These are phyloP conservation scores for Oscheius onirici DNA, from an alignment of 2,888 invertebrate species.

Conservation along the genomic window DNA sequence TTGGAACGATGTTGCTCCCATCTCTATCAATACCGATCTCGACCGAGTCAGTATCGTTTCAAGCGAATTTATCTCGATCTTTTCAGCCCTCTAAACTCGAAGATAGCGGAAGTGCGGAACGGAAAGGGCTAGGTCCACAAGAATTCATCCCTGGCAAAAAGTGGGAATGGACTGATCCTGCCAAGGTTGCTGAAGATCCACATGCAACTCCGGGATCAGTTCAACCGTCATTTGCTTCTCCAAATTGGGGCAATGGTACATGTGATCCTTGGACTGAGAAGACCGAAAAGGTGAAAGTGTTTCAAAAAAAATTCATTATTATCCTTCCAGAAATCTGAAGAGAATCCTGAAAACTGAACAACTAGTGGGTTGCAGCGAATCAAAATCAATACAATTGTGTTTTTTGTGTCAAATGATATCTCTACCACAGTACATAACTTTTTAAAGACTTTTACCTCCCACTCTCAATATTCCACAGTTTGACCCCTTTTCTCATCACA, in stretches of 20 bases:
- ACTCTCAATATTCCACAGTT: not conserved
- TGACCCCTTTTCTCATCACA: not conserved
- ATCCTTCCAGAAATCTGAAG: constrained; percentile 7
- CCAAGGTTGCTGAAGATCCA: constrained; percentile 34
- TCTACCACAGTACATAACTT: constrained; percentile 7
- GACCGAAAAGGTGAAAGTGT: constrained; percentile 4
- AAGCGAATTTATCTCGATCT: not conserved
- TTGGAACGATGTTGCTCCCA: constrained; percentile 15
- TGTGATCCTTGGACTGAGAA: constrained; percentile 27
- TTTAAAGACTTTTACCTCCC: constrained; percentile 1
- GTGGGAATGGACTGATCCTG: constrained; percentile 64
- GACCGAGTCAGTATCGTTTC: constrained; percentile 2
- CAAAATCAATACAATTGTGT: constrained; percentile 3
- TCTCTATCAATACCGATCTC: constrained; percentile 29
- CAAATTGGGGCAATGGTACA: constrained; percentile 11
- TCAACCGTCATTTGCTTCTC: constrained; percentile 17
- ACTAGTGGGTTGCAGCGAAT: not conserved
- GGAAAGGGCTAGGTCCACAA: constrained; percentile 35
- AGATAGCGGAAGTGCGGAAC: not conserved
- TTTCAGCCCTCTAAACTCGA: constrained; percentile 10
- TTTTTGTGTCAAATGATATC: constrained; percentile 16
- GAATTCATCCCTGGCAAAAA: constrained; percentile 64
- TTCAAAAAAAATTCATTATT: not conserved
- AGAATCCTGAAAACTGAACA: constrained; percentile 5
- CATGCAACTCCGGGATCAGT: constrained; percentile 27